Evolutionary conservation across 2,888 invertebrate species (phyloP).

Genomic region (Crocallis elinguaria): DNA sequence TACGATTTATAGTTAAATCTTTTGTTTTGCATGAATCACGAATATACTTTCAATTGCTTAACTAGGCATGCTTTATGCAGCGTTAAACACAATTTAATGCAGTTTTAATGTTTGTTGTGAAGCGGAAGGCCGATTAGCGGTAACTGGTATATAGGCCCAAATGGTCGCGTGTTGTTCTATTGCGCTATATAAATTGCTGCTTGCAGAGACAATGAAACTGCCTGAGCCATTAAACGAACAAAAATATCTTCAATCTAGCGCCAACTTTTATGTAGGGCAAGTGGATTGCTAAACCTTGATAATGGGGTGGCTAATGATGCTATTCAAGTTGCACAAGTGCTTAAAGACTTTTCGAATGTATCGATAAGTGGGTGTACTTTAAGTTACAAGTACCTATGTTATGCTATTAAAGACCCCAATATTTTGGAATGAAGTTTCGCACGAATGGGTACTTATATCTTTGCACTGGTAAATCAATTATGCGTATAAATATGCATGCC

Average conservation of each 20-base stretch:
- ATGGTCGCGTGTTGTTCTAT: conserved; percentile 58
- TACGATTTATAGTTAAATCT: conserved; percentile 41
- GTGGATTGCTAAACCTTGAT: conserved; percentile 45
- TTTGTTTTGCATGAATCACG: conserved; percentile 57
- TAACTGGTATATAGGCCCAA: conserved; percentile 50
- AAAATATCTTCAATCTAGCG: conserved; percentile 54
- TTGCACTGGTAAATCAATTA: neutral
- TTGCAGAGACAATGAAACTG: conserved; percentile 63
- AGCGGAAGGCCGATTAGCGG: conserved; percentile 66
- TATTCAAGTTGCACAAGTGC: conserved; percentile 20
- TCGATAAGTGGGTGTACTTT: conserved; percentile 14
- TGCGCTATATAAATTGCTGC: conserved; percentile 63
- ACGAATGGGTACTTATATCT: conserved; percentile 1
- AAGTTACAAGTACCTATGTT: neutral
- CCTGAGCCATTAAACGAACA: conserved; percentile 51
- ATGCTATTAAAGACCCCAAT: conserved; percentile 6
- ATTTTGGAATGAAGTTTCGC: conserved; percentile 2
- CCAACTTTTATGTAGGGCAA: conserved; percentile 60
- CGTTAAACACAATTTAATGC: conserved; percentile 78
- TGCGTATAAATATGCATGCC: neutral
- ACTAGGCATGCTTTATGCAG: conserved; percentile 61
- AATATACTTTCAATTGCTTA: conserved; percentile 66
- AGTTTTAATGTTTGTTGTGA: conserved; percentile 75
- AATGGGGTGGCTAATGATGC: conserved; percentile 22
- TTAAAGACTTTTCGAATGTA: conserved; percentile 22